phyloP scores from a whole-genome alignment of 2,888 invertebrate species.

The Mystacides longicornis region DNA sequence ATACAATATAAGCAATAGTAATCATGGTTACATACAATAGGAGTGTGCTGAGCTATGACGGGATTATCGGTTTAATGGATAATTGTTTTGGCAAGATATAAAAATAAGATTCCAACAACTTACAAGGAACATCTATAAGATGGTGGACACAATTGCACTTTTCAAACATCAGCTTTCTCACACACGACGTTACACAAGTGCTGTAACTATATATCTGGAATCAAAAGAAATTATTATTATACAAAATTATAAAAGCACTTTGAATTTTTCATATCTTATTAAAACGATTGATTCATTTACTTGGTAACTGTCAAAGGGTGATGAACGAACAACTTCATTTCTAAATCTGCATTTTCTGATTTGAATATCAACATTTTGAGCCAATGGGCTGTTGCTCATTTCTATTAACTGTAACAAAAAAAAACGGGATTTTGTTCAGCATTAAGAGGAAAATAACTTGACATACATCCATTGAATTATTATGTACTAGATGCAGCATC shows the following conservation, averaged over 20 bases:
- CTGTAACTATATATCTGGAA: constrained; percentile 41
- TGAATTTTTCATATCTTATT: neutral
- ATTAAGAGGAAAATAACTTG: too few species aligned
- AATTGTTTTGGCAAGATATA: too few species aligned
- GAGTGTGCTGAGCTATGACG: too few species aligned
- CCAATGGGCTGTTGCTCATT: constrained; percentile 37
- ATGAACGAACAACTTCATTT: constrained; percentile 40
- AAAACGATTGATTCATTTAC: neutral
- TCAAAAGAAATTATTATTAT: neutral
- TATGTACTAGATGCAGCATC: too few species aligned
- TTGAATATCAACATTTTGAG: constrained; percentile 37
- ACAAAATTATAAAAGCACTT: neutral
- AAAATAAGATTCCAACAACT: constrained; percentile 27
- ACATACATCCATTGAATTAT: too few species aligned
- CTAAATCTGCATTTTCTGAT: constrained; percentile 52
- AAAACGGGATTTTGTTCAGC: neutral
- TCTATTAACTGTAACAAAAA: constrained; percentile 33
- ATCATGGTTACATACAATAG: too few species aligned
- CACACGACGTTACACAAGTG: constrained; percentile 38
- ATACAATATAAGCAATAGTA: too few species aligned
- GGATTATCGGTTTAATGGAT: too few species aligned
- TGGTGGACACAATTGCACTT: constrained; percentile 44
- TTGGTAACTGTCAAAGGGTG: constrained; percentile 29
- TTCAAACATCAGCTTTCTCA: constrained; percentile 33
- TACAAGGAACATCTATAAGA: constrained; percentile 36